phyloP scores from a whole-genome alignment of 1,140 invertebrate species.

The Latrodectus geometricus region DNA sequence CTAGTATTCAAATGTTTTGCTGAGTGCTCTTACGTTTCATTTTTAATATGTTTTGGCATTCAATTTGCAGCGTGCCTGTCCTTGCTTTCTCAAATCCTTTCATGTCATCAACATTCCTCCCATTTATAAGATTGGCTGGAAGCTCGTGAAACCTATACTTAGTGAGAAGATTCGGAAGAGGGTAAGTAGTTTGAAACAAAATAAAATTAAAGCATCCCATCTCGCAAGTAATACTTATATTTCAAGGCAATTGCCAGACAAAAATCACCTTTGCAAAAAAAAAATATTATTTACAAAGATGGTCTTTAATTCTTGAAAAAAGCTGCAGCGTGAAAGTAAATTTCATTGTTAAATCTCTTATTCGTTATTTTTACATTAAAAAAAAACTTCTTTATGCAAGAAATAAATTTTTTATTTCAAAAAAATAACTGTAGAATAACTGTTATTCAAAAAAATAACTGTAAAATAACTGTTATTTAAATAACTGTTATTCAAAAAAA shows the following conservation, averaged over 20 bases:
- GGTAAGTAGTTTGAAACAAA: background rate
- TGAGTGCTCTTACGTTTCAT: too few species aligned
- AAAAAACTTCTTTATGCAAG: too few species aligned
- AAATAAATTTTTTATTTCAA: too few species aligned
- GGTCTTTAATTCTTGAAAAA: background rate
- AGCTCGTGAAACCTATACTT: conserved; percentile 27
- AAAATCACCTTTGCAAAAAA: background rate
- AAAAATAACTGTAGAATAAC: too few species aligned
- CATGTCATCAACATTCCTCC: conserved; percentile 39
- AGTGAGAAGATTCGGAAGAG: conserved; percentile 35
- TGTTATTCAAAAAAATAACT: too few species aligned
- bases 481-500: too few species aligned
- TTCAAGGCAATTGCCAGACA: background rate
- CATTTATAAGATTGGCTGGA: conserved; percentile 45
- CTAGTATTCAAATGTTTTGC: too few species aligned
- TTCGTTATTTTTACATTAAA: too few species aligned
- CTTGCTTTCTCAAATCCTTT: conserved; percentile 36
- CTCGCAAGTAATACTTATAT: background rate
- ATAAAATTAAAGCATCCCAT: background rate
- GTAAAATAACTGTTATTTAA: too few species aligned
- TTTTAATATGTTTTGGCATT: background rate
- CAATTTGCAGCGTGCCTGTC: conserved; percentile 22
- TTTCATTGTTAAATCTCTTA: too few species aligned
- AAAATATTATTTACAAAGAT: background rate
- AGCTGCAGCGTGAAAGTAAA: background rate